Base-by-base conservation (phyloP, 1,140 invertebrate species). In the Cydia splendana region DNA sequence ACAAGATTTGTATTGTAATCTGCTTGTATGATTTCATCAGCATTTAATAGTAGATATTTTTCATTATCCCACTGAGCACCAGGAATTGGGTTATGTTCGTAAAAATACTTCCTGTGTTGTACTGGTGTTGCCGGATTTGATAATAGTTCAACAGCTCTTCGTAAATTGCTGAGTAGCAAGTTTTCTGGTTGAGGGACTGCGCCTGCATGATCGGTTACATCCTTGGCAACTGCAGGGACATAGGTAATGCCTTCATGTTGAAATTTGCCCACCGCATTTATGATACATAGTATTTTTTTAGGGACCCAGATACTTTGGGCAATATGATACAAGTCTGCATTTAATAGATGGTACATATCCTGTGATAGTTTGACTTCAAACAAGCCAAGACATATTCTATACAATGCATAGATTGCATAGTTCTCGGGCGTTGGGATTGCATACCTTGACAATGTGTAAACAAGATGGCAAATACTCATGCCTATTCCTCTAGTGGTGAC, bases 121-220 rank as follows among this genome's bases (percentile, higher is more conserved):
- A 7, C n/a, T 7, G 1, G 53, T n/a, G 53, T 57, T 18, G 53
- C n/a, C 4, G 53, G 6, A 57, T 18, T 13, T 57, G 53, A 57
- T 57, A 57, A 18, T 57, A n/a, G 53, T 18, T 18, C 53, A 57
- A 57, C 53, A 18, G 18, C n/a, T 57, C 53, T 57, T n/a, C 53
- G 53, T 57, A 57, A 57, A 57, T 57, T 57, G 53, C 53, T 57
- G 6, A 57, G 15, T n/a, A 57, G 53, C 53, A 57, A 15, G 53
- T 18, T 57, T 57, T 57, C 53, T n/a, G 53, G 53, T 0, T n/a
- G 53, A 57, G 53, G 53, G 2, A 57, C 53, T 5, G n/a, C 15
- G 15, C n/a, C 53, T 7, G 15, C 13, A 18, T 57, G 4, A 57
- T 57, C n/a, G 15, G n/a, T 57, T 18, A 18, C n/a, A 6, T 57